Evolutionary conservation across 2,888 invertebrate genomes (phyloP).

Genomic region (Apantesis nais): DNA sequence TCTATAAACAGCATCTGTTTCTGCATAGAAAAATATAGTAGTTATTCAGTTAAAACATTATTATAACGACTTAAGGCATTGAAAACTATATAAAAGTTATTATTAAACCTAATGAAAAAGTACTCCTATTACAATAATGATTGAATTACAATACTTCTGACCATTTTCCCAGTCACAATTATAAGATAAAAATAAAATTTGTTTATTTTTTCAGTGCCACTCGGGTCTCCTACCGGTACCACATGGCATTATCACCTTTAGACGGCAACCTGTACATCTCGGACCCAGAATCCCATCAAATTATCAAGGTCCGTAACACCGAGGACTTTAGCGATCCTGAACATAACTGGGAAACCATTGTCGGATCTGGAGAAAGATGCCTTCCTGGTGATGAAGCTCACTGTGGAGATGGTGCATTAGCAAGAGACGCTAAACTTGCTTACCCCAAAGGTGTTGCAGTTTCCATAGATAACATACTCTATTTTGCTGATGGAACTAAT

Average conservation of each 20-base stretch:
- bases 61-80: no score
- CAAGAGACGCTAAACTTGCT: slow-evolving; percentile 96
- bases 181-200: background rate
- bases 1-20: background rate
- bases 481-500: slow-evolving; percentile 98
- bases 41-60: background rate
- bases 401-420: slow-evolving; percentile 97
- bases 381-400: slow-evolving; percentile 96
- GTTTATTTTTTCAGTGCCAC: slow-evolving; percentile 89
- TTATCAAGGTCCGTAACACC: slow-evolving; percentile 93
- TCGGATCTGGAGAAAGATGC: slow-evolving; percentile 97
- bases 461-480: slow-evolving; percentile 95
- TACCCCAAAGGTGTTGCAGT: slow-evolving; percentile 99
- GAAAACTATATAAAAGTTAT: no score
- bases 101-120: no score
- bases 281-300: slow-evolving; percentile 97
- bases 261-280: slow-evolving; percentile 98
- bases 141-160: background rate
- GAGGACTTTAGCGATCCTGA: slow-evolving; percentile 94
- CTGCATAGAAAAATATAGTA: background rate
- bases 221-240: slow-evolving; percentile 97
- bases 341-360: slow-evolving; percentile 97
- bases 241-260: slow-evolving; percentile 97
- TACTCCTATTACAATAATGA: background rate
- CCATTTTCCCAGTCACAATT: background rate